Conservation (phyloP, 2,888 invertebrate genomes). For the Yponomeuta evonymella region DNA sequence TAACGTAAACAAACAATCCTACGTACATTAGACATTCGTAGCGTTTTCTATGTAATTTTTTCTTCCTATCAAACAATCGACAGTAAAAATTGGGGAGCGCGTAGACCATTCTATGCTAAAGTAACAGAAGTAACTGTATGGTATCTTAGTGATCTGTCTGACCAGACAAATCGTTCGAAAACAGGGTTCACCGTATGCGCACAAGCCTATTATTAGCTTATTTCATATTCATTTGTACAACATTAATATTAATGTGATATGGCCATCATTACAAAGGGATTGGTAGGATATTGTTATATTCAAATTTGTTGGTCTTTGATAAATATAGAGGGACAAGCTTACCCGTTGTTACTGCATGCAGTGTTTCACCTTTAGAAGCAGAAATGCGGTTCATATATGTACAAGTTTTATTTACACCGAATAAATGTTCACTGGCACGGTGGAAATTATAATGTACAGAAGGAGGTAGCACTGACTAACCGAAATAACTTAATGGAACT, state of each 20-base stretch:
- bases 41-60: background rate
- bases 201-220: background rate
- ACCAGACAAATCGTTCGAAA: background rate
- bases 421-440: too few species aligned
- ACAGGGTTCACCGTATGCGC: background rate
- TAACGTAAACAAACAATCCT: background rate
- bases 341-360: too few species aligned
- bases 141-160: background rate
- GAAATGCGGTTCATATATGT: too few species aligned
- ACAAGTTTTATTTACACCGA: too few species aligned
- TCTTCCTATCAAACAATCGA: background rate
- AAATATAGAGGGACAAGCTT: background rate
- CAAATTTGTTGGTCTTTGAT: background rate
- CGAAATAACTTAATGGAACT: too few species aligned
- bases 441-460: too few species aligned
- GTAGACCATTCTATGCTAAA: background rate
- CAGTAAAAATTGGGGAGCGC: background rate
- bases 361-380: too few species aligned
- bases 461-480: too few species aligned
- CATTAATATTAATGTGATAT: background rate
- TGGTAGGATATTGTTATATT: background rate
- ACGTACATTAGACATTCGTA: background rate
- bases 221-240: slow-evolving; percentile 1
- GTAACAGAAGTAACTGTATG: background rate
- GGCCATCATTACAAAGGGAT: background rate